A percentile compares a stretch with the other conserved stretches of the same genome.
phyloP scores from a whole-genome alignment of 2,888 invertebrate species.

The Zaprionus obscuricornis region DNA sequence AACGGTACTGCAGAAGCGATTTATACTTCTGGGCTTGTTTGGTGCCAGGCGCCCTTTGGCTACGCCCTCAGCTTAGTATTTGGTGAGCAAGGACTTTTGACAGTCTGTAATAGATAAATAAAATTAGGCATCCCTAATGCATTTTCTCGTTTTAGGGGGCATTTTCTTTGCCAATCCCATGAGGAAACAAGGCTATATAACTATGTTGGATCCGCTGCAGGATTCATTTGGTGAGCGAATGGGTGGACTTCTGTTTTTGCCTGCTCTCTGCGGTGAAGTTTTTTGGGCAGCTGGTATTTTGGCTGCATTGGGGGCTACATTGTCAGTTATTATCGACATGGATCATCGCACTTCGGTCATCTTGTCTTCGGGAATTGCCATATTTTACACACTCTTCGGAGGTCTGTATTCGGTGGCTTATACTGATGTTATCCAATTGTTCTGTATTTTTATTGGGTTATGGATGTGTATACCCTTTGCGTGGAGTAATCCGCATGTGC shows the following conservation, averaged over 20 bases:
- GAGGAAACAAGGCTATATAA: slow-evolving; percentile 98
- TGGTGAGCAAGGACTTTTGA: slow-evolving; percentile 86
- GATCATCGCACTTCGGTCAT: slow-evolving; percentile 96
- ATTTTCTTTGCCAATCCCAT: slow-evolving; percentile 99
- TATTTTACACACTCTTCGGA: slow-evolving; percentile 98
- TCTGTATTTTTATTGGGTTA: slow-evolving; percentile 98
- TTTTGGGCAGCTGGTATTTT: slow-evolving; percentile 99
- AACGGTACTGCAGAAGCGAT: slow-evolving; percentile 99
- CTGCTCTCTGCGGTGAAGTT: slow-evolving; percentile 98
- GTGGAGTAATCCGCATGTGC: slow-evolving; percentile 93
- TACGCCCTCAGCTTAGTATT: slow-evolving; percentile 97
- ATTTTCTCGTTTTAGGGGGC: slow-evolving; percentile 87
- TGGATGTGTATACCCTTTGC: slow-evolving; percentile 99
- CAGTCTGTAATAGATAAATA: not conserved
- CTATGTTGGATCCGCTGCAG: slow-evolving; percentile 99
- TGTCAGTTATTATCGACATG: slow-evolving; percentile 98
- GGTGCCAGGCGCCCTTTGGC: slow-evolving; percentile 99
- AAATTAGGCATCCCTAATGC: not conserved
- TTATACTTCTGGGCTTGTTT: slow-evolving; percentile 95
- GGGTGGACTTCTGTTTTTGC: slow-evolving; percentile 97
- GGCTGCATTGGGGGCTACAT: slow-evolving; percentile 97
- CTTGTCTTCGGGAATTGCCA: slow-evolving; percentile 97
- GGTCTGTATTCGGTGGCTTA: slow-evolving; percentile 99
- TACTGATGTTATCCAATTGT: slow-evolving; percentile 98
- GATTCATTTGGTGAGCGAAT: slow-evolving; percentile 98